Evolutionary conservation across 2,797 vertebrate species (phyloP).

Genomic region (Oceanodroma leucorhoa): DNA sequence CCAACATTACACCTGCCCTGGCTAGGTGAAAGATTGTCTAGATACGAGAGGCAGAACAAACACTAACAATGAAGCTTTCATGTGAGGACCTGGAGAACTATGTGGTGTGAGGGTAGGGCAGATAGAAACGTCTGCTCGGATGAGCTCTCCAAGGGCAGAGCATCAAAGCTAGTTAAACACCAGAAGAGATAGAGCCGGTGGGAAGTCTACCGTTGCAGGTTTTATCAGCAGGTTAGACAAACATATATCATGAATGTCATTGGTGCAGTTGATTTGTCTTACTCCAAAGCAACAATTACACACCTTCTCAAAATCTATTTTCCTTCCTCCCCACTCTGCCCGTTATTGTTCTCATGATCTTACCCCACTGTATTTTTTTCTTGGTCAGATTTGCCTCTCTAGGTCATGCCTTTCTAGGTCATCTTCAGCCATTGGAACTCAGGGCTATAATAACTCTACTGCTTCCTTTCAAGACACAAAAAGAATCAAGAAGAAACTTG

Average conservation of each 20-base stretch:
- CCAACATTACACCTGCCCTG: slow-evolving; percentile 16
- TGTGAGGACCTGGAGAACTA: neutral
- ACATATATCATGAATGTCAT: neutral
- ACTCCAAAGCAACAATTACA: neutral
- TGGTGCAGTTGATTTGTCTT: neutral
- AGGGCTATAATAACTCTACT: neutral
- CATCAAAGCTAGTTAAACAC: neutral
- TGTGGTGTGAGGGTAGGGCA: neutral
- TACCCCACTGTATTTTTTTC: neutral
- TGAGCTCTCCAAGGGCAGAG: neutral
- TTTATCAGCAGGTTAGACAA: neutral
- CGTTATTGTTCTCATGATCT: neutral
- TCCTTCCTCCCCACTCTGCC: neutral
- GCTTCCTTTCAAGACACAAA: neutral
- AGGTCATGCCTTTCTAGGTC: neutral
- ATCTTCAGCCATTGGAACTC: neutral
- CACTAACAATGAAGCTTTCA: slow-evolving; percentile 18
- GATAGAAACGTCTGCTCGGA: neutral
- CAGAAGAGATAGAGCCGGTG: neutral
- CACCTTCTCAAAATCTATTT: neutral
- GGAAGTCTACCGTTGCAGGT: neutral
- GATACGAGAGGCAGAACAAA: slow-evolving; percentile 31
- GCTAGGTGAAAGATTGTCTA: slow-evolving; percentile 29
- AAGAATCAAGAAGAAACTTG: neutral
- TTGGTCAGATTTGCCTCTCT: neutral